Percentiles rank a stretch among this genome's conserved stretches.
These are phyloP conservation scores for Trinectes maculatus DNA, from an alignment of 2,113 vertebrate species.

Conservation along the genomic window DNA sequence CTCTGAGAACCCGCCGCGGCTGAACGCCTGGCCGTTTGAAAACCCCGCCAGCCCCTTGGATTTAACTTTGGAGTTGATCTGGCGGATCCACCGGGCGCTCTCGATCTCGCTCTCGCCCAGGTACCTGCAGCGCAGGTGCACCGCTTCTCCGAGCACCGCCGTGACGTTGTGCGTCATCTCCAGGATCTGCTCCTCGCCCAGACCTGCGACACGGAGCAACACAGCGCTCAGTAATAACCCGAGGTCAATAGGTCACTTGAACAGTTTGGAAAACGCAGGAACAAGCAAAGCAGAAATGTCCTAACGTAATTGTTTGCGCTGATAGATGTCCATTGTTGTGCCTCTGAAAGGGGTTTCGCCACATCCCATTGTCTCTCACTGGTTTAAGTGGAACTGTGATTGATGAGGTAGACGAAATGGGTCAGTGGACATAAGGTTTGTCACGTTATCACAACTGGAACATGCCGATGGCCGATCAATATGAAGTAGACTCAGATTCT, in stretches of 20 bases:
- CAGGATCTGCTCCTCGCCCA: not conserved
- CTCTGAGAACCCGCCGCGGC: conserved; percentile 18
- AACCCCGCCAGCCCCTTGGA: conserved; percentile 57
- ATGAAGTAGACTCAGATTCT: not conserved
- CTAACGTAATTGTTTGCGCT: conserved; percentile 30
- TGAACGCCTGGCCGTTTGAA: not conserved
- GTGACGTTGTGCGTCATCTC: conserved; percentile 49
- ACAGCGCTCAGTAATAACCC: conserved; percentile 6
- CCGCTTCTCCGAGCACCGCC: conserved; percentile 69
- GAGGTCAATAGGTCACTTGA: conserved; percentile 49
- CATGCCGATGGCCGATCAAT: conserved; percentile 26
- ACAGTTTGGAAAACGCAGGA: conserved; percentile 20
- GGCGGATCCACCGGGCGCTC: conserved; percentile 59
- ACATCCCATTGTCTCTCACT: conserved; percentile 32
- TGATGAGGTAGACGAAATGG: conserved; percentile 30
- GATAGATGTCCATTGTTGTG: conserved; percentile 43
- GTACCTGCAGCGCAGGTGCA: conserved; percentile 73
- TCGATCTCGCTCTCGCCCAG: conserved; percentile 29
- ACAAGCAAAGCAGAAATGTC: conserved; percentile 29
- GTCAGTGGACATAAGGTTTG: conserved; percentile 16
- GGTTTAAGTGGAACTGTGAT: conserved; percentile 40
- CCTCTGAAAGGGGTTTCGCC: conserved; percentile 26
- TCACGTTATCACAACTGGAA: conserved; percentile 35
- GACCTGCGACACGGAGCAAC: conserved; percentile 25
- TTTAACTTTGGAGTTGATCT: conserved; percentile 1